phyloP scores from a whole-genome alignment of 30 jellyfish, hydroid and myxozoan species.

The Nemopilema nomurai region DNA sequence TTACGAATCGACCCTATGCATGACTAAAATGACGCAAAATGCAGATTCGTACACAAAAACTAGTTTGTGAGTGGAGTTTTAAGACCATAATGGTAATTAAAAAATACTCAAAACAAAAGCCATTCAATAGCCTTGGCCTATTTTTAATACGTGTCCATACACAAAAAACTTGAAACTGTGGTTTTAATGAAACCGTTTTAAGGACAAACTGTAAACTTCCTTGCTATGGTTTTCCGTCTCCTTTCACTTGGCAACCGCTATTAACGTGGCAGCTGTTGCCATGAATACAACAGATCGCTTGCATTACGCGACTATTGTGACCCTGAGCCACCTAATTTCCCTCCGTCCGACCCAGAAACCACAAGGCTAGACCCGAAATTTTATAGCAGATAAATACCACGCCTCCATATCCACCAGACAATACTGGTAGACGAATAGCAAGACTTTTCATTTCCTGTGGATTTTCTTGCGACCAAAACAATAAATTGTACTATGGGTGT shows the following conservation, averaged over 20 bases:
- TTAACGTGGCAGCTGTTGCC: background rate
- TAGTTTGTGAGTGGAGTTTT: too few relatives aligned
- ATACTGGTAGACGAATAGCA: background rate
- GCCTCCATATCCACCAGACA: background rate
- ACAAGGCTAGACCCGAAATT: background rate
- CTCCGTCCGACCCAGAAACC: background rate
- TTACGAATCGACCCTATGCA: too few relatives aligned
- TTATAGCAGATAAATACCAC: background rate
- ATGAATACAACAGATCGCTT: background rate
- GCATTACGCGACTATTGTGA: background rate
- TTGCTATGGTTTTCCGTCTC: background rate
- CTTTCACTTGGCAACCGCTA: background rate
- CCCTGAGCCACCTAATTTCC: background rate
- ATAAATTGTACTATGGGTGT: too few relatives aligned
- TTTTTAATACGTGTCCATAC: too few relatives aligned
- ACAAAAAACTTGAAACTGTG: too few relatives aligned
- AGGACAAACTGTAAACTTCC: too few relatives aligned
- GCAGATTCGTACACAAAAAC: too few relatives aligned
- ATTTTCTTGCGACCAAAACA: background rate
- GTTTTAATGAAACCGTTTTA: too few relatives aligned
- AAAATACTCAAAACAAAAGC: too few relatives aligned
- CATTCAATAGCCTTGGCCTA: too few relatives aligned
- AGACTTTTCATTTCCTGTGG: background rate
- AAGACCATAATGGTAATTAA: too few relatives aligned
- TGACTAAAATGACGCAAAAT: too few relatives aligned